phyloP scores from a whole-genome alignment of 1,140 invertebrate genomes.

The Listronotus bonariensis region DNA sequence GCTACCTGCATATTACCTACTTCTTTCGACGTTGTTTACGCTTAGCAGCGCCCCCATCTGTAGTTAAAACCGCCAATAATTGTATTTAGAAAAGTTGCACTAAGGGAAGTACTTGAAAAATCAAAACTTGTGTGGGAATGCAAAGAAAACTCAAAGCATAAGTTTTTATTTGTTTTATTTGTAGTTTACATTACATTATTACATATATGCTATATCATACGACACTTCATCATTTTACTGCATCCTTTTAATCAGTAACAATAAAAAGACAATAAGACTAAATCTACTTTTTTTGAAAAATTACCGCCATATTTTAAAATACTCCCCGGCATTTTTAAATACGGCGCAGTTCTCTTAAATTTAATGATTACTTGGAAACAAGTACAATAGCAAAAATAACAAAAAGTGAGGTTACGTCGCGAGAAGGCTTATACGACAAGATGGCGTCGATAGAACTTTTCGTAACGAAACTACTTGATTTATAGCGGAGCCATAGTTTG shows the following conservation, averaged over 20 bases:
- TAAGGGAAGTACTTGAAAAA: too few species aligned
- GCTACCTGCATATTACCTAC: too few species aligned
- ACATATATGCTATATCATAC: conserved; percentile 40
- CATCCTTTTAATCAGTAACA: conserved; percentile 34
- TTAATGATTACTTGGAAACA: conserved; percentile 25
- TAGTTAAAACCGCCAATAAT: too few species aligned
- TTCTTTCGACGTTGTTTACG: too few species aligned
- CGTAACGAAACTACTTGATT: too few species aligned
- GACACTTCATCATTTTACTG: conserved; percentile 32
- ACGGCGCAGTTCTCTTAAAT: conserved; percentile 6
- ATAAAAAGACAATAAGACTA: conserved; percentile 39
- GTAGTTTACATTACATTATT: conserved; percentile 40
- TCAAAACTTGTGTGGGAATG: too few species aligned
- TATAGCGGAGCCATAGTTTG: too few species aligned
- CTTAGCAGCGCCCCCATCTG: too few species aligned
- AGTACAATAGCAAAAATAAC: conserved; percentile 28
- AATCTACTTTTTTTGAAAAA: conserved; percentile 35
- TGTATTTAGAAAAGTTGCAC: too few species aligned
- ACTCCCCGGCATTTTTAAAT: conserved; percentile 23
- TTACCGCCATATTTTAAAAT: too few species aligned
- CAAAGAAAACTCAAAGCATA: too few species aligned
- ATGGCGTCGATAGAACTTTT: too few species aligned
- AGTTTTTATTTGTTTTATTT: conserved; percentile 33
- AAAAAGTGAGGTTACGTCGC: conserved; percentile 11
- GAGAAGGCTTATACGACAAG: not conserved